These are phyloP conservation scores for Tenodera sinensis DNA, from an alignment of 2,888 invertebrate genomes.

Conservation along the genomic window DNA sequence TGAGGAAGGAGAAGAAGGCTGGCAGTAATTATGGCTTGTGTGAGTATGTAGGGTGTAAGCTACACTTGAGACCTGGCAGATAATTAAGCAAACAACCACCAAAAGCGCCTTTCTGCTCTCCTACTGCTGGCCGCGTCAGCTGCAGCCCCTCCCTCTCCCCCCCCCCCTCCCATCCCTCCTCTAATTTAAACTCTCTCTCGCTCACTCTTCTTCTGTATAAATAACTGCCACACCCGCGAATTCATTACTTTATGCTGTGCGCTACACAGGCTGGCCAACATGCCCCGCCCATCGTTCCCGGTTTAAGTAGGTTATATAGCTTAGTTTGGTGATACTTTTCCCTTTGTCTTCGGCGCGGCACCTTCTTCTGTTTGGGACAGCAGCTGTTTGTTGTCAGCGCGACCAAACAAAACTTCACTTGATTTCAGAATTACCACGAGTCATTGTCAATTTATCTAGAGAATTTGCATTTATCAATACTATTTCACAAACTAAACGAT, in stretches of 20 bases:
- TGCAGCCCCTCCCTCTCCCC: not conserved
- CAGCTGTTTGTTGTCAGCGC: too few relatives aligned
- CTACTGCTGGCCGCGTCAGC: constrained; percentile 15
- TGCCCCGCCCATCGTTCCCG: not conserved
- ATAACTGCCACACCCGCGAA: constrained; percentile 16
- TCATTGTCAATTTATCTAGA: too few relatives aligned
- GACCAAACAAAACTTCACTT: too few relatives aligned
- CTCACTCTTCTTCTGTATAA: constrained; percentile 12
- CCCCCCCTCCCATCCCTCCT: too few relatives aligned
- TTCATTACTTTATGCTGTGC: constrained; percentile 15
- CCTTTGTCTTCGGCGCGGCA: not conserved
- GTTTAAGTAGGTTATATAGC: not conserved
- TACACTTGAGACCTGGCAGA: constrained; percentile 26
- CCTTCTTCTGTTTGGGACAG: too few relatives aligned
- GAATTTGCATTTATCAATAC: too few relatives aligned
- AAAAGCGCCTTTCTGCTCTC: constrained; percentile 11
- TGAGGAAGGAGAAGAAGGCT: not conserved
- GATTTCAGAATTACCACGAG: too few relatives aligned
- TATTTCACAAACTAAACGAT: too few relatives aligned
- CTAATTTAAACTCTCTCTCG: constrained; percentile 10
- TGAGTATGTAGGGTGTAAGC: constrained; percentile 25
- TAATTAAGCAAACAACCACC: constrained; percentile 32
- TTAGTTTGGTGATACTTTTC: not conserved
- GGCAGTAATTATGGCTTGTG: constrained; percentile 26
- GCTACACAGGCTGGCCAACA: not conserved